Conservation (phyloP, 2,888 invertebrate genomes). For the Cryptocheilus praepositus region DNA sequence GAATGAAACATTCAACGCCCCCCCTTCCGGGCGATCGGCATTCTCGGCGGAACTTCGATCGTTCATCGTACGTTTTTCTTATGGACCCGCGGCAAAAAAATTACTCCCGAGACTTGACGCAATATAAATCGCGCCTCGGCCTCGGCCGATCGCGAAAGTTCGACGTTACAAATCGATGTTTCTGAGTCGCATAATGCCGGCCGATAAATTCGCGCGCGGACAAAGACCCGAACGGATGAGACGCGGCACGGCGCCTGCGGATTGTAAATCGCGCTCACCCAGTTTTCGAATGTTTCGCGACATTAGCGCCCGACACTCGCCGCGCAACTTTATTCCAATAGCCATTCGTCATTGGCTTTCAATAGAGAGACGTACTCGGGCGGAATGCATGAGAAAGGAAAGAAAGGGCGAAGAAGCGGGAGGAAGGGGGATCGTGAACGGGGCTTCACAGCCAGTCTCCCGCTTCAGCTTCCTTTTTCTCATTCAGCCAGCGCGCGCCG, state of each 20-base stretch:
- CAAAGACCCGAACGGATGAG: conserved; percentile 9
- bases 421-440: conserved; percentile 18
- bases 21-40: no score
- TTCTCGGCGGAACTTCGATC: no score
- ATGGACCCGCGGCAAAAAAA: no score
- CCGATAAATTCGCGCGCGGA: conserved; percentile 9
- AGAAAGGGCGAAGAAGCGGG: conserved; percentile 11
- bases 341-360: conserved; percentile 69
- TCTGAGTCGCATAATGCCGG: background rate
- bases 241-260: conserved; percentile 14
- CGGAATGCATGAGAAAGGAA: conserved; percentile 45
- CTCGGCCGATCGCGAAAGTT: no score
- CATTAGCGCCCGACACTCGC: conserved; percentile 62
- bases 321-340: conserved; percentile 70
- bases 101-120: background rate
- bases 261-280: conserved; percentile 63
- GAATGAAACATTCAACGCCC: no score
- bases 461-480: conserved; percentile 16
- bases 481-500: conserved; percentile 57
- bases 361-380: conserved; percentile 60
- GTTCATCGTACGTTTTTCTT: no score
- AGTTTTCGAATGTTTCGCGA: conserved; percentile 67
- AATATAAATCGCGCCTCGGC: conserved; percentile 1
- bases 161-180: no score
- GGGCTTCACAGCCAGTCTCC: conserved; percentile 10